These are phyloP conservation scores for Euura lappo DNA, from an alignment of 1,140 invertebrate species.

Conservation along the genomic window DNA sequence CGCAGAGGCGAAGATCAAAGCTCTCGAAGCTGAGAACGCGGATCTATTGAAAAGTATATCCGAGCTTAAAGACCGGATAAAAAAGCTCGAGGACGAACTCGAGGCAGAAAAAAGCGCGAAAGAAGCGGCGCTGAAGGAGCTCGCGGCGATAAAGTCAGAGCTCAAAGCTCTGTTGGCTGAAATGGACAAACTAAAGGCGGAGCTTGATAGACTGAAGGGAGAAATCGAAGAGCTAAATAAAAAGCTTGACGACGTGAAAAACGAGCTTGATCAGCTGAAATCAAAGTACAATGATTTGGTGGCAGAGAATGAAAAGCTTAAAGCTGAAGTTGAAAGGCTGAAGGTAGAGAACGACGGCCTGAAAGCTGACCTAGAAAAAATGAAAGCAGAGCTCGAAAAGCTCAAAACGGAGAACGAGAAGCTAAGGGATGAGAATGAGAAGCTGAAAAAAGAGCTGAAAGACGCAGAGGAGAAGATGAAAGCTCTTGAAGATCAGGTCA, in stretches of 20 bases:
- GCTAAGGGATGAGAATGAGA: slow-evolving; percentile 23
- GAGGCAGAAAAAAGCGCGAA: slow-evolving; percentile 20
- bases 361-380: slow-evolving; percentile 8
- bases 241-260: background rate
- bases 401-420: slow-evolving; percentile 19
- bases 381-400: slow-evolving; percentile 15
- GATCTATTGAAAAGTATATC: slow-evolving; percentile 22
- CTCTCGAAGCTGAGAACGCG: slow-evolving; percentile 21
- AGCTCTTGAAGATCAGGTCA: slow-evolving; percentile 20
- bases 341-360: slow-evolving; percentile 12
- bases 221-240: slow-evolving; percentile 14
- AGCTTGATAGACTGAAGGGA: slow-evolving; percentile 21
- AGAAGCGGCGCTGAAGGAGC: slow-evolving; percentile 14
- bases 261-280: background rate
- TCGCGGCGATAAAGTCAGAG: slow-evolving; percentile 27
- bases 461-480: slow-evolving; percentile 19
- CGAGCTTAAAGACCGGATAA: slow-evolving; percentile 22
- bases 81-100: slow-evolving; percentile 24
- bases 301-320: slow-evolving; percentile 12
- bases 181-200: slow-evolving; percentile 22
- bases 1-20: slow-evolving; percentile 18
- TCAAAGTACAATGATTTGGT: background rate
- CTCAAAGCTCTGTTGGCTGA: slow-evolving; percentile 26
- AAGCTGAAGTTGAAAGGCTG: slow-evolving; percentile 8
- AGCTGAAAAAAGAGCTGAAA: slow-evolving; percentile 19